Evolutionary conservation across 1,140 invertebrate genomes (phyloP).

Genomic region (Drosophila varians): DNA sequence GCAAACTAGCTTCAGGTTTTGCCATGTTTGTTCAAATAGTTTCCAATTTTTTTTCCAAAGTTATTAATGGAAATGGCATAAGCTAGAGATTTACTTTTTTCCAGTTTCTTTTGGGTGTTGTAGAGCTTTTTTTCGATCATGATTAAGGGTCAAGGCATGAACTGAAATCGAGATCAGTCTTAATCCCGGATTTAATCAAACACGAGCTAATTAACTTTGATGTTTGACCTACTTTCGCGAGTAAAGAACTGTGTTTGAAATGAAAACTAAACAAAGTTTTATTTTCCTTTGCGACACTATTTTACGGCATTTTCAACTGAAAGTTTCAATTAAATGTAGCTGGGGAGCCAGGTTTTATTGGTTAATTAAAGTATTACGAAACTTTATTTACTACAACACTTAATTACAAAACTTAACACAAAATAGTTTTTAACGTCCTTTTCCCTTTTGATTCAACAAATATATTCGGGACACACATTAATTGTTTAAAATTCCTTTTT

Average conservation of each 20-base stretch:
- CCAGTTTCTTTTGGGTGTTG: slow-evolving; percentile 6
- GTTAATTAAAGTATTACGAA: background rate
- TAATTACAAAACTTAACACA: background rate
- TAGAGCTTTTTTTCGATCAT: background rate
- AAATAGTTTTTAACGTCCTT: too few species aligned
- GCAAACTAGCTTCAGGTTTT: slow-evolving; percentile 41
- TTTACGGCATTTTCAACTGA: background rate
- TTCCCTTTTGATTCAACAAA: too few species aligned
- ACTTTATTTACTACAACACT: background rate
- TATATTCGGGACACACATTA: background rate
- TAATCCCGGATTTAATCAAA: slow-evolving; percentile 15
- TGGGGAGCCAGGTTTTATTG: background rate
- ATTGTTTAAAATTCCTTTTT: background rate
- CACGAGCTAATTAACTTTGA: background rate
- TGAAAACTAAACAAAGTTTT: background rate
- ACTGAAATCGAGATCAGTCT: slow-evolving; percentile 6
- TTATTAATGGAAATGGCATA: slow-evolving; percentile 45
- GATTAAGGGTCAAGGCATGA: slow-evolving; percentile 16
- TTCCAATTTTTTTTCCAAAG: slow-evolving; percentile 8
- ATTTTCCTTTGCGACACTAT: background rate
- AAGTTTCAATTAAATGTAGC: background rate
- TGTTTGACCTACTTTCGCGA: background rate
- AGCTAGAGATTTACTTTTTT: slow-evolving; percentile 13
- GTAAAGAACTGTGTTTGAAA: background rate
- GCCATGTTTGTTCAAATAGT: slow-evolving; percentile 31